Base-by-base conservation (phyloP, 2,113 vertebrate species). In the Tautogolabrus adspersus region DNA sequence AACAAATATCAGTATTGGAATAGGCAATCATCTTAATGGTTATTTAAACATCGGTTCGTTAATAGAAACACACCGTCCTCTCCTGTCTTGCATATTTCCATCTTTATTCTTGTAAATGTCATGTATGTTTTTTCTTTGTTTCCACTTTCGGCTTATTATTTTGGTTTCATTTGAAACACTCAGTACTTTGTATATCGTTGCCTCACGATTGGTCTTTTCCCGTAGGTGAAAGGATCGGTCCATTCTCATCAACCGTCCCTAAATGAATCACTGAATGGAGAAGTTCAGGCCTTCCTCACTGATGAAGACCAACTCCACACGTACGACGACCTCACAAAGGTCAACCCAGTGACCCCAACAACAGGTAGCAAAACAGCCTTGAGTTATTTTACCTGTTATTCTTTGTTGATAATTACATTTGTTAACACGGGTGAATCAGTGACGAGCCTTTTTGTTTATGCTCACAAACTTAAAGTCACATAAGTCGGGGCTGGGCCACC, bases 291-390 rank as follows among this genome's bases (percentile, higher is more conserved):
- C 2, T 97, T 99, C 79, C 93, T 99, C 60, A 89, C 89, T 0
- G 91, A 95, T 55, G 96, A 98, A 79, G 92, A 91, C 62, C 92
- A 93, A 0, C 92, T 98, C n/a, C 93, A 96, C 87, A 95, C 96
- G 42, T 95, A 96, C 23, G 96, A 99, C 51, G 97, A 99, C 91
- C 96, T 99, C 66, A 99, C 97, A 1, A 96, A 97, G 93, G 97
- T 99, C 85, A 99, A 97, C 75, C 97, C 97, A 0, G 96, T 99
- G 64, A 98, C 96, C 0, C 95, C 96, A 47, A 92, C 94, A 52
- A 97, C 96, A 92, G 98, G 98, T 99, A 94, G 56, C 18, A 38
- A 12, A 19, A 1, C 34, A 6, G 18, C 8, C 56, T 72, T 6
- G 30, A 34, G 30, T 6, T 34, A 34, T 34, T 34, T 34, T 34